phyloP scores from a whole-genome alignment of 2,888 invertebrate genomes.

The Trichogramma dendrolimi region DNA sequence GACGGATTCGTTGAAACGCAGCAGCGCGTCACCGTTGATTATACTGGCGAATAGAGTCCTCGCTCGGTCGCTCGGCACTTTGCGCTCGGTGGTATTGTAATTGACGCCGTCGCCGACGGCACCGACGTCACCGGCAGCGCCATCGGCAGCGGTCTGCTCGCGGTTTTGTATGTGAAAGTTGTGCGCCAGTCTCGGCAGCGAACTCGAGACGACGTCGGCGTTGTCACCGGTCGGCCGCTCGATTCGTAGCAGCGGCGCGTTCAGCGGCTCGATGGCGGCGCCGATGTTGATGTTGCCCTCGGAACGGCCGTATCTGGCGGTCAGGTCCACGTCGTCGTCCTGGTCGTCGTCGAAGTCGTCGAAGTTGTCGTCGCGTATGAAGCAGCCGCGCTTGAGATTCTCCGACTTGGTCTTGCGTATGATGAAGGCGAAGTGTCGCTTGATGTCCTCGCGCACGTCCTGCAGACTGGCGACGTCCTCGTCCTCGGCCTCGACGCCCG shows the following conservation, averaged over 20 bases:
- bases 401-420: constrained; percentile 48
- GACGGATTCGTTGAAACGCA: constrained; percentile 30
- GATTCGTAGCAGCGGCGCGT: too few species aligned
- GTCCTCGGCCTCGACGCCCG: constrained; percentile 15
- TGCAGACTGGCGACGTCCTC: constrained; percentile 19
- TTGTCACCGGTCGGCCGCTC: not conserved
- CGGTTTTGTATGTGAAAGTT: too few species aligned
- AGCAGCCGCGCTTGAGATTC: constrained; percentile 35
- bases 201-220: not conserved
- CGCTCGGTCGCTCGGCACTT: constrained; percentile 26
- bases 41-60: constrained; percentile 45
- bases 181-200: too few species aligned
- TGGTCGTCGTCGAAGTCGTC: not conserved
- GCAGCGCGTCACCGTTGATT: constrained; percentile 37
- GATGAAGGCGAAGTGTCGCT: constrained; percentile 36
- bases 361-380: constrained; percentile 11
- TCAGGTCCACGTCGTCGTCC: constrained; percentile 9
- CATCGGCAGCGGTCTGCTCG: too few species aligned
- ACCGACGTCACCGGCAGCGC: too few species aligned
- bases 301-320: constrained; percentile 16
- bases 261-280: constrained; percentile 4
- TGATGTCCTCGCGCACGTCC: constrained; percentile 32
- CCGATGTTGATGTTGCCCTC: constrained; percentile 23
- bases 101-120: too few species aligned
- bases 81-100: too few species aligned